Evolutionary conservation across 2,113 vertebrate genomes (phyloP).

Genomic region (Trematocara zebra): DNA sequence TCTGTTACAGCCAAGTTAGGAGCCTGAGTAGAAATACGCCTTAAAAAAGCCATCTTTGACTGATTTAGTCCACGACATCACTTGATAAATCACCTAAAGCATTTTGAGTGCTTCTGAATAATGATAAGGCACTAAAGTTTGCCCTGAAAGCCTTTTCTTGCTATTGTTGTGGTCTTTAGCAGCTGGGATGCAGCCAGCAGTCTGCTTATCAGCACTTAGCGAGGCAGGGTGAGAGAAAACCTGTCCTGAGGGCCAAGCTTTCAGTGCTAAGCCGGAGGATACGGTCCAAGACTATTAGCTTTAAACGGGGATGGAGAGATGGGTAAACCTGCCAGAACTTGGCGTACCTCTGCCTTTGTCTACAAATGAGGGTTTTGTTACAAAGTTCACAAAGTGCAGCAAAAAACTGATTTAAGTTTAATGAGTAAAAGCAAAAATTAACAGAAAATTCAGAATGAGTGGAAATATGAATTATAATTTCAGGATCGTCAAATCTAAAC

Average conservation of each 20-base stretch:
- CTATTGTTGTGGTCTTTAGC: constrained; percentile 38
- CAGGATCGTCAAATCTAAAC: not conserved
- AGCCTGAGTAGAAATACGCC: not conserved
- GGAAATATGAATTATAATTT: not conserved
- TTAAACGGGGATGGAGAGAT: not conserved
- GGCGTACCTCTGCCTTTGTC: not conserved
- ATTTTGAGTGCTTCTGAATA: constrained; percentile 22
- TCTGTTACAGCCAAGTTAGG: not conserved
- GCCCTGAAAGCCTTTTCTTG: constrained; percentile 28
- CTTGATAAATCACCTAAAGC: constrained; percentile 30
- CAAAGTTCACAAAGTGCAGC: not conserved
- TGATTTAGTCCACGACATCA: not conserved
- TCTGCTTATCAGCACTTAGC: constrained; percentile 62
- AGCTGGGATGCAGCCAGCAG: constrained; percentile 36
- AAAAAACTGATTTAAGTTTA: not conserved
- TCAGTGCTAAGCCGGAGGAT: constrained; percentile 23
- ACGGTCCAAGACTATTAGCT: constrained; percentile 4
- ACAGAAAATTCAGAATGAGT: not conserved
- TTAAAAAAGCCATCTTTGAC: not conserved
- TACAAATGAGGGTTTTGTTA: not conserved
- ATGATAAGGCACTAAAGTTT: constrained; percentile 10
- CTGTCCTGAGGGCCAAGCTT: constrained; percentile 46
- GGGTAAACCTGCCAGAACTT: constrained; percentile 1
- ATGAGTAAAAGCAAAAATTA: not conserved
- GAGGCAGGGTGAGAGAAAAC: constrained; percentile 28